Percentiles rank a stretch among this genome's conserved stretches.
These are phyloP conservation scores for Tenodera sinensis DNA, from an alignment of 2,888 invertebrate species.

Conservation along the genomic window DNA sequence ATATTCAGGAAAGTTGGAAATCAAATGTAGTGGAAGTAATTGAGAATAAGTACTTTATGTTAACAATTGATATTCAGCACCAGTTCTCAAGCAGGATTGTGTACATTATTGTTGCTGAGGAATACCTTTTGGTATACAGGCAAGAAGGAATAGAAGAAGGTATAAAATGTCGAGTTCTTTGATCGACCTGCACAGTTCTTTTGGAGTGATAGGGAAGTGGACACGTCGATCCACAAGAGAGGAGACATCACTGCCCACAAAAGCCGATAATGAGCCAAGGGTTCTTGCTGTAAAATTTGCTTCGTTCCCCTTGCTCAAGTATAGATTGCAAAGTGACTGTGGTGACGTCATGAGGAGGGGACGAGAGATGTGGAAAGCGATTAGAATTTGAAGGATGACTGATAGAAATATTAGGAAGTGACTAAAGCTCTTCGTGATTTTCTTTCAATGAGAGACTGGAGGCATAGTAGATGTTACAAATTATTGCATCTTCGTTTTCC, in stretches of 20 bases:
- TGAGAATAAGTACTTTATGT: too few relatives aligned
- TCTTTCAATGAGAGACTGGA: too few relatives aligned
- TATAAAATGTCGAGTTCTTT: not conserved
- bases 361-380: not conserved
- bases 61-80: too few relatives aligned
- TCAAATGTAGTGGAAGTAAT: too few relatives aligned
- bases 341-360: constrained; percentile 2
- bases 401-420: not conserved
- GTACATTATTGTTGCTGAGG: too few relatives aligned
- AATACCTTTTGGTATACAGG: too few relatives aligned
- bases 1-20: too few relatives aligned
- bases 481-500: too few relatives aligned
- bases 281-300: constrained; percentile 12
- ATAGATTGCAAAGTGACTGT: not conserved
- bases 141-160: too few relatives aligned
- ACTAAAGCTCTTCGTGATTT: not conserved
- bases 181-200: not conserved
- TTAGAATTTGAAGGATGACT: not conserved
- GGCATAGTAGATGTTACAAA: too few relatives aligned
- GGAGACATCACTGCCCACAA: not conserved
- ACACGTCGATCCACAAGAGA: not conserved
- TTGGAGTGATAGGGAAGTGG: not conserved
- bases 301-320: not conserved
- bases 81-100: too few relatives aligned
- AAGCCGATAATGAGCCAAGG: constrained; percentile 25